Evolutionary conservation across 2,113 vertebrate species (phyloP).

Genomic region (Numenius arquata): DNA sequence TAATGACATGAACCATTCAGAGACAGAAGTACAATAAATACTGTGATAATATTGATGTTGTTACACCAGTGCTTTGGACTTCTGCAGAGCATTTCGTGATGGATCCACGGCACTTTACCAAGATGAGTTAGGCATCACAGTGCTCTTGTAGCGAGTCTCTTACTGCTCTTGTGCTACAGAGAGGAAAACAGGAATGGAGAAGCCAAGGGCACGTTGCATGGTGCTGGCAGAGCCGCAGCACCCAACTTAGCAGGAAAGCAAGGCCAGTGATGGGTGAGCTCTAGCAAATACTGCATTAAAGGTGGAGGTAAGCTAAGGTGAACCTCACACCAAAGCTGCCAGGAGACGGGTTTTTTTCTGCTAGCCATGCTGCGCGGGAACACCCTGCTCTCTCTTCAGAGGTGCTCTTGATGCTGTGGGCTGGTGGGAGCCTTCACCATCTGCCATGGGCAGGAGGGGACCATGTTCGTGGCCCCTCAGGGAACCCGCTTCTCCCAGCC

Average conservation of each 20-base stretch:
- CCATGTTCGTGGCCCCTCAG: fast-evolving
- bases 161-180: background rate
- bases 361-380: fast-evolving
- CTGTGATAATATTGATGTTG: background rate
- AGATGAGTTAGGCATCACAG: background rate
- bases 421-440: background rate
- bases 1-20: background rate
- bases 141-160: background rate
- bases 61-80: background rate
- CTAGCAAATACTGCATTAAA: background rate
- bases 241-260: background rate
- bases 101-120: background rate
- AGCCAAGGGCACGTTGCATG: background rate
- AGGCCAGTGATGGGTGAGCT: background rate
- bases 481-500: background rate
- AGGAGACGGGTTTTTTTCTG: background rate
- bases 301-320: background rate
- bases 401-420: background rate
- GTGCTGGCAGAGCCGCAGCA: background rate
- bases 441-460: background rate
- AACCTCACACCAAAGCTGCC: fast-evolving
- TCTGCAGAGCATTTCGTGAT: background rate
- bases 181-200: background rate
- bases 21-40: background rate
- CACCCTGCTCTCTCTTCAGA: background rate